Evolutionary conservation across 1,140 invertebrate species (phyloP), one percentile per base, ranked within the genome.

Genomic region (Heliconius hermathena): DNA sequence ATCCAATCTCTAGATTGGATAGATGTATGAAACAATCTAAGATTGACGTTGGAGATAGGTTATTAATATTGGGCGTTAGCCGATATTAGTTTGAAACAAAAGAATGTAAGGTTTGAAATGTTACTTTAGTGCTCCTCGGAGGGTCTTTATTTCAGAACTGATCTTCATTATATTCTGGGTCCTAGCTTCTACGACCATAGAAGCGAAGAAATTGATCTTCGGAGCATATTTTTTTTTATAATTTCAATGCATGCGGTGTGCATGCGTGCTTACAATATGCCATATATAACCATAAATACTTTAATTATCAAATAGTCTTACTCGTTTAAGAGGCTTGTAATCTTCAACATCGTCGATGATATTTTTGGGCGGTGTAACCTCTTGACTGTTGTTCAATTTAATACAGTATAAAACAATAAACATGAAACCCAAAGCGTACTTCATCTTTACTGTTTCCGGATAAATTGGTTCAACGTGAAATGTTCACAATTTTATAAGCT

Each of bases 401-500:
- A 83, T 1, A 72, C 66, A 78, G 8, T 60, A 41, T 2, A 84
- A 82, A 66, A n/a, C 11, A 81, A 91, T 81, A 54, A 87, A 81
- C 71, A 85, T 73, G 29, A 92, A 87, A 86, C 66, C 81, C 78
- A 87, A 82, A 71, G 52, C 73, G 36, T 75, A 82, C 82, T 88
- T 90, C 90, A 92, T 92, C 85, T 85, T 90, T 52, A 77, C 81
- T 82, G 82, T 72, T 81, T n/a, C 71, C 82, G 78, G 71, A 71
- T 84, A 66, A 52, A 84, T 84, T 85, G 81, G 46, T 52, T 76
- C 80, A 74, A 74, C 66, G 36, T 74, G 13, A 79, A 36, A 41
- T 52, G 22, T 73, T 26, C 78, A 52, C 74, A 73, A 85, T 81
- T 89, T 86, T 92, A 90, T 91, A 91, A 73, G 70, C 41, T 71